phyloP scores from a whole-genome alignment of 1,140 invertebrate species.

The Zaprionus lachaisei region DNA sequence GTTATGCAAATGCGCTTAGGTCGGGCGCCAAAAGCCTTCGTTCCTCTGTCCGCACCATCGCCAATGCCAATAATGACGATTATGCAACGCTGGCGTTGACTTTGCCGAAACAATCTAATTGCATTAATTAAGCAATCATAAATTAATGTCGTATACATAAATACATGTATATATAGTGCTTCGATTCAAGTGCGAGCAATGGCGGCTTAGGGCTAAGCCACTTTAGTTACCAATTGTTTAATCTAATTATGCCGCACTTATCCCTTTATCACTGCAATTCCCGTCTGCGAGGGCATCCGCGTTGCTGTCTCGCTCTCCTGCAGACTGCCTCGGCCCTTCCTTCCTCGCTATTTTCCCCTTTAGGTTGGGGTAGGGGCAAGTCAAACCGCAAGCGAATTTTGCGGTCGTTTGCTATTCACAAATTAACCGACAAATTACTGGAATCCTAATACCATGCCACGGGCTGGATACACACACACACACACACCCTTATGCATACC shows the following conservation, averaged over 20 bases:
- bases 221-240: constrained; percentile 45
- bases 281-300: background rate
- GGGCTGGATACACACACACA: background rate
- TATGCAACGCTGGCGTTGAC: constrained; percentile 24
- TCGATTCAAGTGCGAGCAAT: constrained; percentile 1
- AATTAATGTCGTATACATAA: constrained; percentile 65
- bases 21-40: constrained; percentile 55
- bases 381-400: constrained; percentile 54
- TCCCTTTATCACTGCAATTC: background rate
- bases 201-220: constrained; percentile 53
- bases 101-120: constrained; percentile 60
- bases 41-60: background rate
- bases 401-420: constrained; percentile 56
- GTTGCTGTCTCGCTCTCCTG: background rate
- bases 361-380: constrained; percentile 4
- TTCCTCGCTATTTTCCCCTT: background rate
- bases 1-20: constrained; percentile 79
- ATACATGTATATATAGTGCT: constrained; percentile 35
- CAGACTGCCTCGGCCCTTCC: background rate
- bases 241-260: constrained; percentile 34
- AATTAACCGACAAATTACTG: constrained; percentile 64
- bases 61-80: constrained; percentile 52
- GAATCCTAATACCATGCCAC: constrained; percentile 25
- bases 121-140: constrained; percentile 78
- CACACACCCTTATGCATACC: background rate